Percentiles rank a stretch among this genome's conserved stretches.
Conservation (phyloP, 1,140 invertebrate species). For the Philotrypesis tridentata region DNA sequence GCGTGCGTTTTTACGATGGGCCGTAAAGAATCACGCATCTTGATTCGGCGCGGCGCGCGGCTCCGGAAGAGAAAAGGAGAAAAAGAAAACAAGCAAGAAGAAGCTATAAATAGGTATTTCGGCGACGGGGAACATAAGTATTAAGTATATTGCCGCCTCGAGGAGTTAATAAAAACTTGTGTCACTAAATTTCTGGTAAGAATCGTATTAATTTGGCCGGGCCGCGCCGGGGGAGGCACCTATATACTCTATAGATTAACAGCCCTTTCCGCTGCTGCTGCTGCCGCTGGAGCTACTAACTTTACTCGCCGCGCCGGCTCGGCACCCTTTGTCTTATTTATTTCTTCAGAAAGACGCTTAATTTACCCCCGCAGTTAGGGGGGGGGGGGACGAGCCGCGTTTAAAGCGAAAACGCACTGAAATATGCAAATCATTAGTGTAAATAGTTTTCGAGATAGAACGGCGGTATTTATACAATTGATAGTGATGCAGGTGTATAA, state of each 20-base stretch:
- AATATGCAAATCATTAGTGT: no score
- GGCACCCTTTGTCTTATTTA: constrained; percentile 41
- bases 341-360: constrained; percentile 35
- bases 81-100: background rate
- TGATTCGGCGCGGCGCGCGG: background rate
- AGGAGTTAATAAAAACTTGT: constrained; percentile 43
- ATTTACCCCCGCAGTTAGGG: constrained; percentile 16
- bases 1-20: background rate
- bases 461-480: no score
- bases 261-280: no score
- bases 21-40: constrained; percentile 10
- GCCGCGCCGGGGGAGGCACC: background rate
- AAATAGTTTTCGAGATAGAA: no score
- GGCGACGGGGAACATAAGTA: background rate
- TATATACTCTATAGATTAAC: constrained; percentile 15
- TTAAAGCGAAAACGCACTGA: no score
- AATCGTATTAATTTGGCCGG: constrained; percentile 32
- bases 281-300: constrained; percentile 13
- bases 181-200: constrained; percentile 30
- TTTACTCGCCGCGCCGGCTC: constrained; percentile 6
- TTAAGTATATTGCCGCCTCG: background rate
- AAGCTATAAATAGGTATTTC: constrained; percentile 21
- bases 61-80: background rate
- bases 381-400: no score
- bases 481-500: no score